Evolutionary conservation across 1,140 invertebrate genomes (phyloP), one percentile per base, ranked within the genome.

Genomic region (Caenorhabditis brenneri): DNA sequence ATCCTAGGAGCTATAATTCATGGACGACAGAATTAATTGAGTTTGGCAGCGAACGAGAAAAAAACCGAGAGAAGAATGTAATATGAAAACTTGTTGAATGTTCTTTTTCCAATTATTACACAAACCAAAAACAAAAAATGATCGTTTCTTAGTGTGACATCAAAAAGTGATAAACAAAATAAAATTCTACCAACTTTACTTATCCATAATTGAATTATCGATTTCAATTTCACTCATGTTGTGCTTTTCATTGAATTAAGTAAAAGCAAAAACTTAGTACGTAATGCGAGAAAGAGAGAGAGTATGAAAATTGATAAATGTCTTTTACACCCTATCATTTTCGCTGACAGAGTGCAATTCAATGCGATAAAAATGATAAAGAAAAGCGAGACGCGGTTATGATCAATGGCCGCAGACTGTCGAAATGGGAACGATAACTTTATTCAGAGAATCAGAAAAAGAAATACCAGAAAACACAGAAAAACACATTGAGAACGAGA

Each of bases 251-350:
- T n/a, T n/a, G n/a, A n/a, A n/a, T n/a, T n/a, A 6, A 74, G 33
- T n/a, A 24, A 42, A 74, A 74, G 36, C 36, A 74, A 74, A 42
- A 22, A 12, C 27, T 42, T 74, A 74, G 22, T 24, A 42, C 22
- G 53, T 55, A 55, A 55, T 27, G 27, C 5, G 36, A 10, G 5
- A 7, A 36, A 27, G 5, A 36, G 58, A 74, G 42, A 16, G 65
- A 42, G 65, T 74, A 74, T 74, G 65, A 36, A 74, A 65, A 74
- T 42, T 74, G 65, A 74, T 74, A 74, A 65, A 74, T 74, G 65
- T 42, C 65, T 22, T 24, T 39, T 46, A 39, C 36, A 74, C 65
- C 19, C 65, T 74, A 74, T 74, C 65, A 74, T 42, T 74, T 65
- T 74, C 65, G 65, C 65, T 74, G 65, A 74, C 65, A 74, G 65